These are phyloP conservation scores for Jordanella pulchra DNA, from an alignment of 2,797 vertebrate species.

Conservation along the genomic window DNA sequence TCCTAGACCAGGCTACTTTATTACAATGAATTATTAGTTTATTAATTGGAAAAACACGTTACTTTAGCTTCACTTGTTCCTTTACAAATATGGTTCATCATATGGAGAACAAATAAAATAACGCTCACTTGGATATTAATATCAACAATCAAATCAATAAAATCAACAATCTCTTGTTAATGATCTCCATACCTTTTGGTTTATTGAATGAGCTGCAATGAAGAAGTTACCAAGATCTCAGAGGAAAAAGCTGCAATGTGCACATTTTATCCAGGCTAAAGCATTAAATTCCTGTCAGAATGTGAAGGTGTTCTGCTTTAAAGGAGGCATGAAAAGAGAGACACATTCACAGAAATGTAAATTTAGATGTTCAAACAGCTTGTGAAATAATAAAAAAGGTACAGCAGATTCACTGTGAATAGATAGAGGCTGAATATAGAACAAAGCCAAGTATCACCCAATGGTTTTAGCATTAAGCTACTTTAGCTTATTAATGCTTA, in stretches of 20 bases:
- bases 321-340: constrained; percentile 16
- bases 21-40: constrained; percentile 6
- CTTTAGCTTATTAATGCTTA: constrained; percentile 18
- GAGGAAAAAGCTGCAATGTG: constrained; percentile 7
- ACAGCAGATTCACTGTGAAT: constrained; percentile 3
- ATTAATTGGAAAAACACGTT: constrained; percentile 3
- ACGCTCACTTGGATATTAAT: neutral
- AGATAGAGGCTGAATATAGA: constrained; percentile 24
- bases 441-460: constrained; percentile 22
- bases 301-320: constrained; percentile 6
- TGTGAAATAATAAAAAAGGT: constrained; percentile 15
- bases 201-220: constrained; percentile 65
- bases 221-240: constrained; percentile 40
- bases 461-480: constrained; percentile 13
- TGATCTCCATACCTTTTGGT: constrained; percentile 42
- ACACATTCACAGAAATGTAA: constrained; percentile 25
- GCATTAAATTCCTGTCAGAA: constrained; percentile 8
- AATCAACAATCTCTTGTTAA: neutral
- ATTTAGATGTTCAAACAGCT: constrained; percentile 25
- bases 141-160: neutral
- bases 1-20: too few relatives aligned
- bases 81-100: neutral
- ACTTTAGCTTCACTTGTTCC: neutral
- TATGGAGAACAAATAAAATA: neutral
- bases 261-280: constrained; percentile 5